A percentile compares a stretch with the other conserved stretches of the same genome.
phyloP scores from a whole-genome alignment of 2,797 vertebrate species.

The Discoglossus pictus region DNA sequence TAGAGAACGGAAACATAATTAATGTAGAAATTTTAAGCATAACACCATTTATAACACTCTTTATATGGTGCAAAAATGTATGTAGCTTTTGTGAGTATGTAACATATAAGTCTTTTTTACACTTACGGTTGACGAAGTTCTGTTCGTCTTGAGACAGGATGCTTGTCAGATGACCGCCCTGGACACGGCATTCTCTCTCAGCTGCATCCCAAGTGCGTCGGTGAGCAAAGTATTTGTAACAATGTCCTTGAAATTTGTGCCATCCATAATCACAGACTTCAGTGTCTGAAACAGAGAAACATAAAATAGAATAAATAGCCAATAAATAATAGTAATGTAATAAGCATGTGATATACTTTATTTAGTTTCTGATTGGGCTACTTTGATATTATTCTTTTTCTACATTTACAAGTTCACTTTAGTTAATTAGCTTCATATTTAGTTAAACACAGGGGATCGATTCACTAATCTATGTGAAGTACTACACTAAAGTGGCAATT shows the following conservation, averaged over 20 bases:
- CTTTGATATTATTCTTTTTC: no score
- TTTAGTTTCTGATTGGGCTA: no score
- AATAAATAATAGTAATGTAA: not conserved
- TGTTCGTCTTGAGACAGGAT: conserved; percentile 90
- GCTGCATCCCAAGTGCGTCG: conserved; percentile 93
- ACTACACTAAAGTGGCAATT: no score
- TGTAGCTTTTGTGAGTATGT: no score
- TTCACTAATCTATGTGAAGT: no score
- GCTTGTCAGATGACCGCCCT: conserved; percentile 90
- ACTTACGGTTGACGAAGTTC: conserved; percentile 93
- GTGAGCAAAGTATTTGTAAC: conserved; percentile 92
- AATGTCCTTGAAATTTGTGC: conserved; percentile 98
- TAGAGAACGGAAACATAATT: conserved; percentile 14
- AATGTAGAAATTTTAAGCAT: no score
- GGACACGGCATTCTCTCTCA: conserved; percentile 91
- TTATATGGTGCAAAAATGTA: no score
- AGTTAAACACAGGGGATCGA: no score
- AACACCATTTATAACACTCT: no score
- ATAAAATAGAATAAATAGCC: not conserved
- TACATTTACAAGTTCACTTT: no score
- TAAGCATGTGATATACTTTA: not conserved
- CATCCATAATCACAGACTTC: conserved; percentile 92
- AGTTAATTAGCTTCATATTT: no score
- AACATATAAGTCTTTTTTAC: no score
- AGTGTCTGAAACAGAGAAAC: conserved; percentile 74